Conservation (phyloP, 2,797 vertebrate species). For the Platalea minor region DNA sequence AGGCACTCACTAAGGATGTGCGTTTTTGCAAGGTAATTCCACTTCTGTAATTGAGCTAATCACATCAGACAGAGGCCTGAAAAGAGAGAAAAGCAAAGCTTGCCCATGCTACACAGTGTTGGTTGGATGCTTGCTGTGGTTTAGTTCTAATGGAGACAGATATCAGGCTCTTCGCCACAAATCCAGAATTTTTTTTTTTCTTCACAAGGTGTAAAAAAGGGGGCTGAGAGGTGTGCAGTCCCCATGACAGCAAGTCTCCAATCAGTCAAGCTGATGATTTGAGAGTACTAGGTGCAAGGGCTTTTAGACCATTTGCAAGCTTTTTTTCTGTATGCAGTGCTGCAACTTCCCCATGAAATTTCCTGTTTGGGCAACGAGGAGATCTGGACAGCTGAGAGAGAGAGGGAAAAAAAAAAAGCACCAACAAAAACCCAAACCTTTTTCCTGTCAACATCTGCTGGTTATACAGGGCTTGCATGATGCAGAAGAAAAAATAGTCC, state of each 20-base stretch:
- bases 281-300: neutral
- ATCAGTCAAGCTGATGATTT: neutral
- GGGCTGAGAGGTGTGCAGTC: neutral
- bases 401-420: no score
- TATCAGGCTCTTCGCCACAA: neutral
- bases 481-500: neutral
- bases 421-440: neutral
- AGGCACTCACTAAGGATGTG: neutral
- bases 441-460: constrained; percentile 21
- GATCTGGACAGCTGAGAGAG: neutral
- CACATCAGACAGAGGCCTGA: neutral
- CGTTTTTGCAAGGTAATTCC: neutral
- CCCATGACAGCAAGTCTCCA: neutral
- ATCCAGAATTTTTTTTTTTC: neutral
- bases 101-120: fast-evolving
- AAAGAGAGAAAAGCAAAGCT: neutral
- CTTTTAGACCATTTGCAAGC: neutral
- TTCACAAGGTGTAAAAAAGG: neutral
- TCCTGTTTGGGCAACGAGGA: constrained; percentile 32
- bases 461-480: neutral
- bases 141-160: fast-evolving
- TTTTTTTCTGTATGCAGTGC: neutral
- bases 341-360: constrained; percentile 8
- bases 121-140: neutral
- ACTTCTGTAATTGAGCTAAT: neutral